phyloP scores from a whole-genome alignment of 2,888 invertebrate genomes.

The Malthinus seriepunctatus region DNA sequence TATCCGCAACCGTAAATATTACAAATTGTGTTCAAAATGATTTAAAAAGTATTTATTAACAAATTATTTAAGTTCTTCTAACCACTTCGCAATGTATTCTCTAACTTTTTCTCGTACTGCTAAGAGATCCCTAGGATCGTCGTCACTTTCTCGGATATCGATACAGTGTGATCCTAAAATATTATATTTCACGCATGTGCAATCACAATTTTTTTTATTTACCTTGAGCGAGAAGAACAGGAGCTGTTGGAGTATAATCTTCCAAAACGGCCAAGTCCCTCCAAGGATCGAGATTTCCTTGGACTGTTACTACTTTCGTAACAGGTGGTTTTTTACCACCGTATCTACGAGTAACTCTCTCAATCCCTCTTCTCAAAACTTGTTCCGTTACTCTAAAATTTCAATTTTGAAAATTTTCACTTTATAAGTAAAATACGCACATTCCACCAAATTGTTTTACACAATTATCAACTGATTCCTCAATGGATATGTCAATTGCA shows the following conservation, averaged over 20 bases:
- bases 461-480: conserved; percentile 7
- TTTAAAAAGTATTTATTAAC: too few relatives aligned
- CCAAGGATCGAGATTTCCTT: conserved; percentile 15
- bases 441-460: background rate
- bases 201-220: background rate
- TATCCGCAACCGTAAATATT: too few relatives aligned
- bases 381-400: conserved; percentile 8
- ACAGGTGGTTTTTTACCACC: conserved; percentile 12
- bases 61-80: conserved; percentile 1
- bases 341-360: conserved; percentile 9
- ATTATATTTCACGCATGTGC: too few relatives aligned
- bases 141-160: background rate
- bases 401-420: background rate
- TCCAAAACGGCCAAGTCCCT: conserved; percentile 2
- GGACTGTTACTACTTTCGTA: conserved; percentile 9
- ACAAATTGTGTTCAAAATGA: too few relatives aligned
- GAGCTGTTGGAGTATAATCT: conserved; percentile 8
- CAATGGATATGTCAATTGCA: background rate
- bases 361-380: conserved; percentile 4
- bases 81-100: conserved; percentile 10
- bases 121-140: conserved; percentile 1
- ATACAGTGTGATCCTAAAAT: conserved; percentile 7
- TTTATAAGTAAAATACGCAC: background rate
- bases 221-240: background rate
- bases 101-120: conserved; percentile 6